A percentile compares a stretch with the other conserved stretches of the same genome.
phyloP scores from a whole-genome alignment of 2,888 invertebrate genomes.

The Catotricha subobsoleta region DNA sequence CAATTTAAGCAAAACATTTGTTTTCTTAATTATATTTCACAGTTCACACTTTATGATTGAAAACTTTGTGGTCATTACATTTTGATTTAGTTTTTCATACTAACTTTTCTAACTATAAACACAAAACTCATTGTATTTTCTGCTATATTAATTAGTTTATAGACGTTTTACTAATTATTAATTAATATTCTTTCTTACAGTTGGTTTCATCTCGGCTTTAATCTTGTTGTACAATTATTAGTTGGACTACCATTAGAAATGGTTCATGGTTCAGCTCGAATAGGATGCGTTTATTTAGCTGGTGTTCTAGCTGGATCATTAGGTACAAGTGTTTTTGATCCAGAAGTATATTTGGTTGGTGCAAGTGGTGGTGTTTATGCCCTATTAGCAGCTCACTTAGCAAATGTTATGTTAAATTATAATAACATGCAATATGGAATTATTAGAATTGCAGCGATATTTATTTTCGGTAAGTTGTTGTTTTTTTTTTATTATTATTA shows the following conservation, averaged over 20 bases:
- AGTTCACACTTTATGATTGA: too few relatives aligned
- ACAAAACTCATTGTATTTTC: too few relatives aligned
- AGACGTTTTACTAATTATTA: not conserved
- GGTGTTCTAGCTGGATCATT: constrained; percentile 77
- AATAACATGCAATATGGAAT: constrained; percentile 91
- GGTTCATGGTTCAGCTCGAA: constrained; percentile 83
- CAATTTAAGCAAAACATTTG: too few relatives aligned
- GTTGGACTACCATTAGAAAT: constrained; percentile 89
- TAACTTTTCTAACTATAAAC: not conserved
- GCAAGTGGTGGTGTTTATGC: constrained; percentile 97
- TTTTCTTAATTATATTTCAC: too few relatives aligned
- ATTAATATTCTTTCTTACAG: constrained; percentile 27
- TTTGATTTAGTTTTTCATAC: not conserved
- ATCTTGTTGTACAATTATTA: constrained; percentile 79
- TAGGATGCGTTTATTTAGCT: constrained; percentile 76
- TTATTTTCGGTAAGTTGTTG: constrained; percentile 67
- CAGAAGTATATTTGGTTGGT: constrained; percentile 85
- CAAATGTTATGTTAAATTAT: constrained; percentile 88
- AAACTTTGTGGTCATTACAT: too few relatives aligned
- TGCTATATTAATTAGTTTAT: too few relatives aligned
- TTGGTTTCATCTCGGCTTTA: constrained; percentile 89
- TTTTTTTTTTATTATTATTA: too few relatives aligned
- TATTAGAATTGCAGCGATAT: constrained; percentile 70
- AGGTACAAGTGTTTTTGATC: constrained; percentile 84
- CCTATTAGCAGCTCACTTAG: constrained; percentile 83